Conservation (phyloP, 2,797 vertebrate genomes). For the Fratercula arctica region DNA sequence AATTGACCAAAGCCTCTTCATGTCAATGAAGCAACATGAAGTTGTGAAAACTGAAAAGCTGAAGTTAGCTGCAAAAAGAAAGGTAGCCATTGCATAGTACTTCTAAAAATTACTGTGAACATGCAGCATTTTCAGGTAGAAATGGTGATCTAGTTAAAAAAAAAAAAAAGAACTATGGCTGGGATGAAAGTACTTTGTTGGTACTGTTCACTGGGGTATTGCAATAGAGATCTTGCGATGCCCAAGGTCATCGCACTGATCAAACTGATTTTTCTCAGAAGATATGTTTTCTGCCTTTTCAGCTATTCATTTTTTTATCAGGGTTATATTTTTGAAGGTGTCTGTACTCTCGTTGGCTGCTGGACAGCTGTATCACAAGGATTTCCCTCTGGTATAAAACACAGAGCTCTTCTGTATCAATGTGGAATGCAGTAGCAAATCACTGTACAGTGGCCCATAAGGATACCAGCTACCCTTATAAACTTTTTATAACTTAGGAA, state of each 20-base stretch:
- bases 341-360: conserved; percentile 55
- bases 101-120: neutral
- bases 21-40: neutral
- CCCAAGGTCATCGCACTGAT: neutral
- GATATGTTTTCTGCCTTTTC: conserved; percentile 38
- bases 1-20: conserved; percentile 29
- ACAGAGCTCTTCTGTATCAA: conserved; percentile 81
- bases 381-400: conserved; percentile 74
- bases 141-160: neutral
- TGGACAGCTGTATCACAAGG: conserved; percentile 66
- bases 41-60: neutral
- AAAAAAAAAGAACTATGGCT: neutral
- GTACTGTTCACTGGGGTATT: neutral
- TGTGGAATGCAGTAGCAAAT: conserved; percentile 79
- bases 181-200: neutral
- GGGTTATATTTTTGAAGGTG: conserved; percentile 60
- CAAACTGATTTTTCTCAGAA: conserved; percentile 1
- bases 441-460: conserved; percentile 77
- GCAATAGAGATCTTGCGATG: neutral
- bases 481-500: conserved; percentile 85
- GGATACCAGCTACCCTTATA: conserved; percentile 81
- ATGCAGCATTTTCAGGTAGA: neutral
- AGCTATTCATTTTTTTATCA: conserved; percentile 29
- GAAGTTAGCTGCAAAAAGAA: neutral
- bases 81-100: neutral